These are phyloP conservation scores for Trachelus troglodyta DNA, from an alignment of 2,888 invertebrate genomes.

Conservation along the genomic window DNA sequence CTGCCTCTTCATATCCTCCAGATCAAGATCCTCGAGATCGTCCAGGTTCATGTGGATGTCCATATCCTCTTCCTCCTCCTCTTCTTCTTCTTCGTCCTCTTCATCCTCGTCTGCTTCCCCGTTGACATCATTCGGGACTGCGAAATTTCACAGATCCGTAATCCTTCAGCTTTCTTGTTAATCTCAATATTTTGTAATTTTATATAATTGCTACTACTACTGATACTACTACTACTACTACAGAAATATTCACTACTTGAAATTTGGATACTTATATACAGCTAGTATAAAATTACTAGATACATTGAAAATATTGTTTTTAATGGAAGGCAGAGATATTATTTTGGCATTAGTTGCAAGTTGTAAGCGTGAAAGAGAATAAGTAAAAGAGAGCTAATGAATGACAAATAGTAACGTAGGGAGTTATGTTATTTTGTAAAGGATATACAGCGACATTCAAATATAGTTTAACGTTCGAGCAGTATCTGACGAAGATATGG, in stretches of 20 bases:
- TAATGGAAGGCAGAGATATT: background rate
- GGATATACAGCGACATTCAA: too few species aligned
- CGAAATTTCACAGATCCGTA: conserved; percentile 22
- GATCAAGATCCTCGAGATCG: conserved; percentile 18
- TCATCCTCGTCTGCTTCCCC: background rate
- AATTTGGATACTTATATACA: background rate
- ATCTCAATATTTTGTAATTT: background rate
- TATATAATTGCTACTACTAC: background rate
- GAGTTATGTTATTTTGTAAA: background rate
- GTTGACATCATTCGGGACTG: conserved; percentile 29
- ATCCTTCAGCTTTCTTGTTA: background rate
- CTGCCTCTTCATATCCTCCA: conserved; percentile 40
- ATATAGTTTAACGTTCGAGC: too few species aligned
- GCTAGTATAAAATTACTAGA: background rate
- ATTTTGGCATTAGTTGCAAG: background rate
- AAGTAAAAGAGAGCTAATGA: background rate
- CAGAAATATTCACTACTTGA: background rate
- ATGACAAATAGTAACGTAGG: background rate
- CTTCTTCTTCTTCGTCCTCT: background rate
- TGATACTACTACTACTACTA: background rate
- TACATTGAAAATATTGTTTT: background rate
- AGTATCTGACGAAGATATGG: too few species aligned
- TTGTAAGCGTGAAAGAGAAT: background rate
- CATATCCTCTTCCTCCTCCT: background rate
- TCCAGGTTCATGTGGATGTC: background rate